phyloP scores from a whole-genome alignment of 2,888 invertebrate genomes.

The Cotesia congregata region DNA sequence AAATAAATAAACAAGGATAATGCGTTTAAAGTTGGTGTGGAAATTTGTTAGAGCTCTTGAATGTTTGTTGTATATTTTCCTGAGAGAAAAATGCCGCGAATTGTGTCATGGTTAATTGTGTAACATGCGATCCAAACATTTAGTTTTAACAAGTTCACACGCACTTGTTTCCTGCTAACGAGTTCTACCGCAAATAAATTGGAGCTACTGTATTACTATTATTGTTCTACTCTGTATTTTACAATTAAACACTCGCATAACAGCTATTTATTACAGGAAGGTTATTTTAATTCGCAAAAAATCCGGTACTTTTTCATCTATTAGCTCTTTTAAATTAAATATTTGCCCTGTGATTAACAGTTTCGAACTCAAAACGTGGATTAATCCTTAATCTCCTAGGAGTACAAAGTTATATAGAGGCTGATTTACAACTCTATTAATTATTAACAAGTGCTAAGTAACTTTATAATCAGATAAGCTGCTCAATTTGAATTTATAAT shows the following conservation, averaged over 20 bases:
- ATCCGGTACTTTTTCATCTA: no score
- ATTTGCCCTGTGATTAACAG: no score
- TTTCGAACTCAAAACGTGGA: no score
- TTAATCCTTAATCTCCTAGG: no score
- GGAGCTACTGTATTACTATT: neutral
- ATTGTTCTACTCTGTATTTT: neutral
- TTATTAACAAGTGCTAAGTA: neutral
- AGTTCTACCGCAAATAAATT: constrained; percentile 11
- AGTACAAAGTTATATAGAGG: neutral
- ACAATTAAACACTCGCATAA: neutral
- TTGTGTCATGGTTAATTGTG: constrained; percentile 15
- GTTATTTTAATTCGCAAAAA: neutral
- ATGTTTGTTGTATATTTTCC: neutral
- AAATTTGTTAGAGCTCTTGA: neutral
- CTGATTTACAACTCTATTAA: neutral
- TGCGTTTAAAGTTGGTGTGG: neutral
- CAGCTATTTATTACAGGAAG: neutral
- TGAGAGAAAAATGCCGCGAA: constrained; percentile 3
- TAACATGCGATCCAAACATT: constrained; percentile 10
- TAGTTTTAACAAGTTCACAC: constrained; percentile 14
- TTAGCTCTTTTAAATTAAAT: no score
- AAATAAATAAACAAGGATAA: neutral
- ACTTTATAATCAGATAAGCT: neutral
- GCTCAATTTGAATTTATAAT: neutral
- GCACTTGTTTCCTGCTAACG: constrained; percentile 16